Conservation (phyloP, 1,140 invertebrate genomes). For the Cyclina sinensis region DNA sequence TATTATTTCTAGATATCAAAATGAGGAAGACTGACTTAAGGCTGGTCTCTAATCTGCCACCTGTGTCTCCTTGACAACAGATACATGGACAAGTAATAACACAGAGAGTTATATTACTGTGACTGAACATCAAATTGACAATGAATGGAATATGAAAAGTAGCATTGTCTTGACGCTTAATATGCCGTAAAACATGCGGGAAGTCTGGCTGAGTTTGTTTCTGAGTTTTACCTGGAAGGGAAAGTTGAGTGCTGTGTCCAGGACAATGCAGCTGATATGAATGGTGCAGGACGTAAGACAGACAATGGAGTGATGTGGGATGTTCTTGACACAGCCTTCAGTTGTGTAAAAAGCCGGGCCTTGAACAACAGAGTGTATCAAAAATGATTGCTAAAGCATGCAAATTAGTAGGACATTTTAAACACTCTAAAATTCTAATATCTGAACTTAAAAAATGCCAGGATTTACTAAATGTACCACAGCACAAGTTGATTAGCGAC, state of each 20-base stretch:
- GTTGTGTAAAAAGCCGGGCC: conserved; percentile 16
- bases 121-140: conserved; percentile 20
- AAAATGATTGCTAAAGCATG: conserved; percentile 1
- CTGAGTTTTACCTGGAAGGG: conserved; percentile 35
- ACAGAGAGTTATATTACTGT: conserved; percentile 52
- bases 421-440: conserved; percentile 11
- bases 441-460: conserved; percentile 45
- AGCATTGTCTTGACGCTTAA: conserved; percentile 9
- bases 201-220: no score
- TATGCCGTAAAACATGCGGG: conserved; percentile 39
- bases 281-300: not conserved
- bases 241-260: conserved; percentile 19
- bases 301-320: conserved; percentile 3
- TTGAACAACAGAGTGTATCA: not conserved
- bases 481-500: conserved; percentile 70
- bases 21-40: not conserved
- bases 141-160: conserved; percentile 20
- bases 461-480: conserved; percentile 59
- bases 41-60: not conserved
- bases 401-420: conserved; percentile 43
- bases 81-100: conserved; percentile 34
- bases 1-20: not conserved
- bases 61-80: conserved; percentile 18
- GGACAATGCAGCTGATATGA: conserved; percentile 18
- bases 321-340: conserved; percentile 43